Percentiles rank a stretch among this genome's conserved stretches.
These are phyloP conservation scores for Entomyzon cyanotis DNA, from an alignment of 2,113 vertebrate genomes.

Conservation along the genomic window DNA sequence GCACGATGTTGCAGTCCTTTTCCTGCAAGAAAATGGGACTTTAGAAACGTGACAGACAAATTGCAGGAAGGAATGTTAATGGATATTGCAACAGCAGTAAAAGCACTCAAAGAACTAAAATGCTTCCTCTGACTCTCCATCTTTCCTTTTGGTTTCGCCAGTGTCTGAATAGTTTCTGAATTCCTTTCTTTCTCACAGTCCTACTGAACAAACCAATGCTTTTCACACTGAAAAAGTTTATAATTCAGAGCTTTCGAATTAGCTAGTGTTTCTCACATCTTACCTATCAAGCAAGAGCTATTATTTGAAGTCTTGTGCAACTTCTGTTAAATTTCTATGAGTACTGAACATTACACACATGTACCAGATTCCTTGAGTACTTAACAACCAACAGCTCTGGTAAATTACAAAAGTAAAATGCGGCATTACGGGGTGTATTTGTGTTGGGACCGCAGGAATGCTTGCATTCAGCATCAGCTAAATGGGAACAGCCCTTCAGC, in stretches of 20 bases:
- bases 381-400: not conserved
- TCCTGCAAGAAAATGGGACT: not conserved
- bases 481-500: slow-evolving; percentile 30
- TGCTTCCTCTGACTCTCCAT: not conserved
- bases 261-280: not conserved
- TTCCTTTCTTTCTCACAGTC: not conserved
- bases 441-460: slow-evolving; percentile 8
- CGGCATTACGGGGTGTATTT: not conserved
- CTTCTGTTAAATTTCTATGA: not conserved
- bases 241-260: not conserved
- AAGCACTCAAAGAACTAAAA: not conserved
- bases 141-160: not conserved
- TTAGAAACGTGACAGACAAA: not conserved
- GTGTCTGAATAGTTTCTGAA: not conserved
- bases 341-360: not conserved
- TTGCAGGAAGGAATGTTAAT: not conserved
- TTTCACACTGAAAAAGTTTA: not conserved
- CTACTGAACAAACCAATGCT: not conserved
- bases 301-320: not conserved
- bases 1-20: accelerated
- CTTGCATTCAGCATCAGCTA: slow-evolving; percentile 48
- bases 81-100: not conserved
- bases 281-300: not conserved
- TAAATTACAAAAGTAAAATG: slow-evolving; percentile 24
- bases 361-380: not conserved